Conservation (phyloP, 2,113 vertebrate genomes). For the Cathartes aura region DNA sequence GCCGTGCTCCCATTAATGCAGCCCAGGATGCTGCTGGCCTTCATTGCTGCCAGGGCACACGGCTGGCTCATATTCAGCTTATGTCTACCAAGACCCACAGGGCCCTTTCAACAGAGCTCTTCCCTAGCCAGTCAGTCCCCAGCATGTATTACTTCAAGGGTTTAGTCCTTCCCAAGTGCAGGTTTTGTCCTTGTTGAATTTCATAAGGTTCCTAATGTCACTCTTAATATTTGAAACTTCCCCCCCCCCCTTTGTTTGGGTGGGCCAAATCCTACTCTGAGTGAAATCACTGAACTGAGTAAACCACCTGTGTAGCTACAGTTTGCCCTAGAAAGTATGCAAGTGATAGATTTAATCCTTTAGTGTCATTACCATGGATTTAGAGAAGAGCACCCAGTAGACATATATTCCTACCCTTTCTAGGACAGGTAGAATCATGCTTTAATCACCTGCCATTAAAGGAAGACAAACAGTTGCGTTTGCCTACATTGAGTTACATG, state of each 20-base stretch:
- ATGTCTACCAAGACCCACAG: not conserved
- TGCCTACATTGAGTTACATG: fast-evolving
- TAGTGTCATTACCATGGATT: not conserved
- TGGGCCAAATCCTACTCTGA: not conserved
- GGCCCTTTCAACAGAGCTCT: not conserved
- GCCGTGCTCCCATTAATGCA: not conserved
- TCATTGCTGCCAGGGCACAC: not conserved
- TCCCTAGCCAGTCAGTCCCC: not conserved
- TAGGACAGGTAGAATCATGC: not conserved
- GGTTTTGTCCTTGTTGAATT: not conserved
- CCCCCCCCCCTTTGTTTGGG: not conserved
- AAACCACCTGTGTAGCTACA: not conserved
- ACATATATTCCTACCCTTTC: not conserved
- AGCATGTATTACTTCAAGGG: not conserved
- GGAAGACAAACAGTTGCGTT: not conserved
- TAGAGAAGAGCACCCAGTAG: not conserved
- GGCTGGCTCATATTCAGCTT: not conserved
- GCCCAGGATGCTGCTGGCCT: not conserved
- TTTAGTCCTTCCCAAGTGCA: not conserved
- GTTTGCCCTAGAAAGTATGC: not conserved
- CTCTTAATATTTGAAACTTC: not conserved
- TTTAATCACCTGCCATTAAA: not conserved
- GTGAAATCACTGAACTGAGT: not conserved
- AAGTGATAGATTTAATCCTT: not conserved
- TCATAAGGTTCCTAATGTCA: not conserved